phyloP scores from a whole-genome alignment of 2,113 vertebrate genomes.

The Myodes glareolus region DNA sequence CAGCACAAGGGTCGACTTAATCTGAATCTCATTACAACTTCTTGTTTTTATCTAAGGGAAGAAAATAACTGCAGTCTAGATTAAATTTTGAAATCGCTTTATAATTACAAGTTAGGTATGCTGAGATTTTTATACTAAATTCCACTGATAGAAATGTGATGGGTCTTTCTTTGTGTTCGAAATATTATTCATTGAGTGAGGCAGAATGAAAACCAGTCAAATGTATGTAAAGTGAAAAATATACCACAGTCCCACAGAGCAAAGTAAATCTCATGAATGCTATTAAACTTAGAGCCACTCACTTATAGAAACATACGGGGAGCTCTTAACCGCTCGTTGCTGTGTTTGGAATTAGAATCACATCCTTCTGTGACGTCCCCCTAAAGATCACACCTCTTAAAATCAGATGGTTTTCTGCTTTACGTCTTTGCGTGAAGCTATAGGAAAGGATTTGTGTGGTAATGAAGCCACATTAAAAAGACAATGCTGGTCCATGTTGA shows the following conservation, averaged over 20 bases:
- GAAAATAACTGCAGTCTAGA: slow-evolving; percentile 51
- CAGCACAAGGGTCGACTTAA: slow-evolving; percentile 39
- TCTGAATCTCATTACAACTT: slow-evolving; percentile 52
- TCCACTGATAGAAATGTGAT: slow-evolving; percentile 48
- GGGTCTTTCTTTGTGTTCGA: slow-evolving; percentile 27
- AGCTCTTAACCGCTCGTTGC: not conserved
- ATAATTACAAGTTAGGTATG: slow-evolving; percentile 41
- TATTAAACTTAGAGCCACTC: slow-evolving; percentile 52
- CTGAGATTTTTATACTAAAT: slow-evolving; percentile 37
- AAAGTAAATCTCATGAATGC: slow-evolving; percentile 48
- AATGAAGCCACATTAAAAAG: not conserved
- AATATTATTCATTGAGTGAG: slow-evolving; percentile 40
- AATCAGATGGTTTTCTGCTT: slow-evolving; percentile 27
- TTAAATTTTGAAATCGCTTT: slow-evolving; percentile 58
- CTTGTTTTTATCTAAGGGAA: slow-evolving; percentile 38
- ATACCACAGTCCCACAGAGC: not conserved
- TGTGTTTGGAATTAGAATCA: slow-evolving; percentile 53
- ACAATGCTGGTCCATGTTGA: not conserved
- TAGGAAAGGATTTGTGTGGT: slow-evolving; percentile 34
- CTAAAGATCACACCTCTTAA: slow-evolving; percentile 2
- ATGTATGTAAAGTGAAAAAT: slow-evolving; percentile 43
- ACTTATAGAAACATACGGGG: not conserved
- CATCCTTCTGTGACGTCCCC: not conserved
- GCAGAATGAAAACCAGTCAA: slow-evolving; percentile 27
- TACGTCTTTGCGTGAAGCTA: not conserved